These are phyloP conservation scores for Ruditapes philippinarum DNA, from an alignment of 1,140 invertebrate species.

Conservation along the genomic window DNA sequence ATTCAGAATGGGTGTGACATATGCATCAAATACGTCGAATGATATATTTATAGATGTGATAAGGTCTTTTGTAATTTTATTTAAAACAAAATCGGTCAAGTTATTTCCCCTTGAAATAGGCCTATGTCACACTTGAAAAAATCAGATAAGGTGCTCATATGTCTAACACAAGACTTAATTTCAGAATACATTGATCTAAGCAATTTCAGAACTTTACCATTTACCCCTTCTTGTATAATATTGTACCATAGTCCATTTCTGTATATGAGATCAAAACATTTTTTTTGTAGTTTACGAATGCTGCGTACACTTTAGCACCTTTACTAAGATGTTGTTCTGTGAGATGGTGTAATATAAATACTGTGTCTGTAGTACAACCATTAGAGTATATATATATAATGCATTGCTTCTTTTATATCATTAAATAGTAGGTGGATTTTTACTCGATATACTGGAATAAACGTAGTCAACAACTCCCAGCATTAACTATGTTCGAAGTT, in stretches of 20 bases:
- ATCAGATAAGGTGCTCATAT: not conserved
- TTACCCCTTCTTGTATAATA: not conserved
- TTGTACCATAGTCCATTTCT: slow-evolving; percentile 49
- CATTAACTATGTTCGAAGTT: no score
- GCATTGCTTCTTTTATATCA: no score
- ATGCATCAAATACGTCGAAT: no score
- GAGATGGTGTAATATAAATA: slow-evolving; percentile 47
- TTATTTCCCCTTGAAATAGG: not conserved
- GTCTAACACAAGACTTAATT: slow-evolving; percentile 36
- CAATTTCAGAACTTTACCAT: slow-evolving; percentile 45
- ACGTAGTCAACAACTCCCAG: no score
- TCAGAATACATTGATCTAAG: slow-evolving; percentile 31
- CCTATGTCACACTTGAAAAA: not conserved
- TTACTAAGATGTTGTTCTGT: not conserved
- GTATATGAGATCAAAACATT: slow-evolving; percentile 51
- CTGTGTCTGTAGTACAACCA: slow-evolving; percentile 50
- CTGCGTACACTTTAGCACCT: slow-evolving; percentile 31
- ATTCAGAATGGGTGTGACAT: no score
- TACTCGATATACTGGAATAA: no score
- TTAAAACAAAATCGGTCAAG: no score
- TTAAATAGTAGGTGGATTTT: no score
- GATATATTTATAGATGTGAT: no score
- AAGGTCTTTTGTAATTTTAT: no score
- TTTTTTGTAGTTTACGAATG: slow-evolving; percentile 52
- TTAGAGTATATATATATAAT: no score